Evolutionary conservation across 2,888 invertebrate species (phyloP).

Genomic region (Hedychridium roseum): DNA sequence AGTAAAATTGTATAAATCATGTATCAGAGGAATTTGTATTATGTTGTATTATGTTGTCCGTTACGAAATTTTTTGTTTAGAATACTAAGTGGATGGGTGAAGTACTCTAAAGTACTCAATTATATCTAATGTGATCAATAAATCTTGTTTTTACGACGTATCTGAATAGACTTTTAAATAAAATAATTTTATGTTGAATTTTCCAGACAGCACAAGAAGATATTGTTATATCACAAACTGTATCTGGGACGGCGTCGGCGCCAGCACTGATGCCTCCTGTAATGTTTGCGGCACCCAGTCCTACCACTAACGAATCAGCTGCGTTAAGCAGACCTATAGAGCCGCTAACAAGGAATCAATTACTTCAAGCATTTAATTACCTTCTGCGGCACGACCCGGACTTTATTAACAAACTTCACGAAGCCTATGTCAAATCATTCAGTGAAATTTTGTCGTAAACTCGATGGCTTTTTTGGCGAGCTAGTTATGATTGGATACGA

Average conservation of each 20-base stretch:
- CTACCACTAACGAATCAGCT: too few relatives aligned
- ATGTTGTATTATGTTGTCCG: too few relatives aligned
- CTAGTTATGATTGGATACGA: not conserved
- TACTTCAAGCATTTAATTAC: conserved; percentile 88
- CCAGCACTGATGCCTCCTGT: conserved; percentile 86
- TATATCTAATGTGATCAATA: too few relatives aligned
- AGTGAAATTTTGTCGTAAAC: conserved; percentile 70
- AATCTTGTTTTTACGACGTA: too few relatives aligned
- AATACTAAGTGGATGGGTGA: too few relatives aligned
- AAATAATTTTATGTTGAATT: too few relatives aligned
- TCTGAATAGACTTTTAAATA: too few relatives aligned
- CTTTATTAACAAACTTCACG: conserved; percentile 88
- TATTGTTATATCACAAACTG: conserved; percentile 35
- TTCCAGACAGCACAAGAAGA: conserved; percentile 49
- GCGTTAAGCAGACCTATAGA: conserved; percentile 66
- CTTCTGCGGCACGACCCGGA: conserved; percentile 86
- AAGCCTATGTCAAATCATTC: conserved; percentile 90
- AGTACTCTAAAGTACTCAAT: too few relatives aligned
- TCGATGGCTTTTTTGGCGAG: not conserved
- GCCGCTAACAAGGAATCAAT: conserved; percentile 86
- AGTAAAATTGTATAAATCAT: too few relatives aligned
- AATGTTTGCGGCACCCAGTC: conserved; percentile 73
- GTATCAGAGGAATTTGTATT: too few relatives aligned
- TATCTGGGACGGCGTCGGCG: conserved; percentile 45
- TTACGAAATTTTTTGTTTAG: too few relatives aligned